These are phyloP conservation scores for Ylistrum balloti DNA, from an alignment of 1,140 invertebrate species.

Conservation along the genomic window DNA sequence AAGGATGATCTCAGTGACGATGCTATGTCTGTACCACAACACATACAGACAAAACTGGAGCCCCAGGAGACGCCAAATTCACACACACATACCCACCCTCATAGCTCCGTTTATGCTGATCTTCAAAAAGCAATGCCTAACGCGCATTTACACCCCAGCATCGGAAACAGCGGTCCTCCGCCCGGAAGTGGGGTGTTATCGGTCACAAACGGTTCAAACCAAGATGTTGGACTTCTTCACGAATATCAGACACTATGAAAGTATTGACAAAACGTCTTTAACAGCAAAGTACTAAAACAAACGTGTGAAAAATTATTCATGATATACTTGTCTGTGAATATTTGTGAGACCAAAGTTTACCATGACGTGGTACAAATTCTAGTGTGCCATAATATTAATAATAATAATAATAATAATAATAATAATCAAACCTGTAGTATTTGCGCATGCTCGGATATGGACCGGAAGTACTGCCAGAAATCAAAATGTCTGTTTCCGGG, in stretches of 20 bases:
- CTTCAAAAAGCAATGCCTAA: conserved; percentile 57
- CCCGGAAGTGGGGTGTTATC: conserved; percentile 42
- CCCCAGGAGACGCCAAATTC: conserved; percentile 52
- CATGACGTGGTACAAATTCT: conserved; percentile 14
- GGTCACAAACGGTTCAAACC: conserved; percentile 50
- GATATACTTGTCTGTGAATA: conserved; percentile 26
- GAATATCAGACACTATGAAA: conserved; percentile 52
- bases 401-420: no score
- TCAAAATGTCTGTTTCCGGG: conserved; percentile 24
- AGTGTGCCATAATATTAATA: conserved; percentile 11
- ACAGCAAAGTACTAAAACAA: conserved; percentile 28
- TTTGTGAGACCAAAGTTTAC: conserved; percentile 26
- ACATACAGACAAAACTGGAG: conserved; percentile 59
- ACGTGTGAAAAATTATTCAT: conserved; percentile 27
- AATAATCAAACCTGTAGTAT: conserved; percentile 5
- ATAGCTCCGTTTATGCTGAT: conserved; percentile 52
- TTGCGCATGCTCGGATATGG: conserved; percentile 36
- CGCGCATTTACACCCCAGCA: conserved; percentile 47
- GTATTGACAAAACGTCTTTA: not conserved
- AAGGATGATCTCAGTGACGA: conserved; percentile 57
- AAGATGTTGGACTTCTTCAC: conserved; percentile 46
- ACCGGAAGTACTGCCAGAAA: conserved; percentile 37
- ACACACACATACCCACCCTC: conserved; percentile 46
- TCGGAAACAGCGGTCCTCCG: conserved; percentile 45
- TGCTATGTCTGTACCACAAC: conserved; percentile 42